These are phyloP conservation scores for Ploceus nigricollis DNA, from an alignment of 2,113 vertebrate species.

Conservation along the genomic window DNA sequence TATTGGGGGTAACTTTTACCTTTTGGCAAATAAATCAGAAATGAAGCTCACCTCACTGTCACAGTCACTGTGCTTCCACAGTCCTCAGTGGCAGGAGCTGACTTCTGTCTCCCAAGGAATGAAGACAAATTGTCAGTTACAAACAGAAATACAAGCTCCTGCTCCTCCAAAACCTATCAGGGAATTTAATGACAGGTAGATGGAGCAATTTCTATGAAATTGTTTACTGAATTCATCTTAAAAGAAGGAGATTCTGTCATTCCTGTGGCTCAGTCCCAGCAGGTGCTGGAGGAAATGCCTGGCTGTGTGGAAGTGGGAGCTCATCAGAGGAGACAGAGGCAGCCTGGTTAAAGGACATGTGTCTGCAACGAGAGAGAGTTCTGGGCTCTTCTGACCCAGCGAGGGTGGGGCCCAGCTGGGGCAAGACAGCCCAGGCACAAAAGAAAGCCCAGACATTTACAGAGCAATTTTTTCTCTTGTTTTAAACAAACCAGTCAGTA, in stretches of 20 bases:
- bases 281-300: background rate
- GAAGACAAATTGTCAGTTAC: background rate
- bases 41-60: background rate
- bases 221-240: background rate
- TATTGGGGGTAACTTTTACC: rapidly evolving
- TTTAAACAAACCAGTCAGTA: background rate
- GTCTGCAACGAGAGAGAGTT: background rate
- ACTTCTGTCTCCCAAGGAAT: rapidly evolving
- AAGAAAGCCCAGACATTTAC: background rate
- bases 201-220: background rate
- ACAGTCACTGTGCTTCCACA: rapidly evolving
- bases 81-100: background rate
- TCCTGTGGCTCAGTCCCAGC: rapidly evolving
- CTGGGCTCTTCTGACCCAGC: background rate
- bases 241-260: background rate
- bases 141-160: background rate
- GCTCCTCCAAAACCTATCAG: background rate
- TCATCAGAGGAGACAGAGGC: background rate
- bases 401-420: background rate
- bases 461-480: background rate
- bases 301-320: rapidly evolving
- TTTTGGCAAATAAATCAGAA: background rate
- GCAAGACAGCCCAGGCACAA: rapidly evolving
- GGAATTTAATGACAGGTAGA: background rate
- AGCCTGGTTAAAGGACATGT: background rate